Conservation (phyloP, 2,113 vertebrate species). For the Phylloscopus trochilus region DNA sequence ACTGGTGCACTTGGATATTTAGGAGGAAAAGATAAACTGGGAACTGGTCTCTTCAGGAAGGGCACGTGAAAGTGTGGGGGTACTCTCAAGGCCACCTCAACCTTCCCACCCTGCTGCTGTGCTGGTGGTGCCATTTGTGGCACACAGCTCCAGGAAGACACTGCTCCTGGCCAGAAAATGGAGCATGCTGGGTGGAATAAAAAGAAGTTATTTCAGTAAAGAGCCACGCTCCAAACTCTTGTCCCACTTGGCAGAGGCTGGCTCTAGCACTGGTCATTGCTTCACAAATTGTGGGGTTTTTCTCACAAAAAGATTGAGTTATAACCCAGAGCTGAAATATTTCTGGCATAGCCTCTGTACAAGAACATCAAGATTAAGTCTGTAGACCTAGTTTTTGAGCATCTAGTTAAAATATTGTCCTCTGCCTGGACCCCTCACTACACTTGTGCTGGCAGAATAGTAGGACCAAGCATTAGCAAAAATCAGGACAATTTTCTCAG, state of each 20-base stretch:
- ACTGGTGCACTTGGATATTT: background rate
- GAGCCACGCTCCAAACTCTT: background rate
- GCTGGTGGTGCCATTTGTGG: rapidly evolving
- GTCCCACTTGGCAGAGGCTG: background rate
- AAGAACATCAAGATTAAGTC: background rate
- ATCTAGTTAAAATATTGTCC: background rate
- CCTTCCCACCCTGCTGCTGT: background rate
- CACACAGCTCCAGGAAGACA: background rate
- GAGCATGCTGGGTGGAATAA: background rate
- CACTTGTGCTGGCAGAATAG: background rate
- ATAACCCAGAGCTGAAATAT: background rate
- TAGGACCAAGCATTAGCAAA: background rate
- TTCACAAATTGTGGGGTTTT: background rate
- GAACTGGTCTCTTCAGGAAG: background rate
- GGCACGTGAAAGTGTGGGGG: background rate
- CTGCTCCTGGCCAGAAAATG: background rate
- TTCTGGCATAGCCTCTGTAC: background rate
- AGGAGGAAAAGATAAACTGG: background rate
- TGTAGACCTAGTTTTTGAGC: background rate
- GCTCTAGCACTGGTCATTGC: background rate
- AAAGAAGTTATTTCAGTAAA: background rate
- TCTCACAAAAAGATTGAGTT: background rate
- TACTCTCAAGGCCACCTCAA: background rate
- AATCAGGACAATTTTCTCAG: background rate
- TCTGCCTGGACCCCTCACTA: background rate